Evolutionary conservation across 1,140 invertebrate species (phyloP), one percentile per base, ranked within the genome.

Genomic region (Brachionus manjavacas): DNA sequence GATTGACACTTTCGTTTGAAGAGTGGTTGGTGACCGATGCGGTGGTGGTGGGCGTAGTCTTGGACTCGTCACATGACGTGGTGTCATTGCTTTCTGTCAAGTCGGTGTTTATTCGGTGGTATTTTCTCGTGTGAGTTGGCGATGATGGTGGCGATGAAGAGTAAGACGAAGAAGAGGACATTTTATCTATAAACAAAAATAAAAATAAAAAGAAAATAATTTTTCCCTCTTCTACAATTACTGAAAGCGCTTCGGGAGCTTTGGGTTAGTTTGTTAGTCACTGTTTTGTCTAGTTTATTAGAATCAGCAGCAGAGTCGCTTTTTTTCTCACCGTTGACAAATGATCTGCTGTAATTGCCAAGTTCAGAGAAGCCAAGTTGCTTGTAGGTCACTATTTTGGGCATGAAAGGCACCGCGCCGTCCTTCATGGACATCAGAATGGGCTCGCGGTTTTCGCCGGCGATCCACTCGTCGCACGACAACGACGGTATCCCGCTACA

Each of bases 401-500:
- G 79, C 79, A 81, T 81, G 41, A 81, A 81, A 2, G 79, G 79
- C 31, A 81, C 79, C 4, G 79, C 79, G 43, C 79, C 79, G 23
- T 81, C 79, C 64, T 81, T 81, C 79, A 81, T 81, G 7, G 79
- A 81, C 52, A 64, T 60, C 25, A 84, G 14, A 70, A 84, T 76
- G 28, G 84, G 84, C 25, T 41, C 49, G 2, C 72, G 39, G 60
- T 84, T 68, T 35, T 78, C 55, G 23, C 84, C 84, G 12, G 60
- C 20, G 4, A 84, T 43, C 84, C 84, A 84, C 79, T 84, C 84
- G n/a, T 84, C 72, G 25, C 60, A 41, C 0, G 84, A 66, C 39
- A 97, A 88, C 4, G 94, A 93, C 0, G 95, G 94, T 83, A 92
- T 93, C 1, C 93, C 92, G 81, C 94, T 94, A 7, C 93, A 92